Conservation (phyloP, 2,888 invertebrate species). For the Folsomia manolachei region DNA sequence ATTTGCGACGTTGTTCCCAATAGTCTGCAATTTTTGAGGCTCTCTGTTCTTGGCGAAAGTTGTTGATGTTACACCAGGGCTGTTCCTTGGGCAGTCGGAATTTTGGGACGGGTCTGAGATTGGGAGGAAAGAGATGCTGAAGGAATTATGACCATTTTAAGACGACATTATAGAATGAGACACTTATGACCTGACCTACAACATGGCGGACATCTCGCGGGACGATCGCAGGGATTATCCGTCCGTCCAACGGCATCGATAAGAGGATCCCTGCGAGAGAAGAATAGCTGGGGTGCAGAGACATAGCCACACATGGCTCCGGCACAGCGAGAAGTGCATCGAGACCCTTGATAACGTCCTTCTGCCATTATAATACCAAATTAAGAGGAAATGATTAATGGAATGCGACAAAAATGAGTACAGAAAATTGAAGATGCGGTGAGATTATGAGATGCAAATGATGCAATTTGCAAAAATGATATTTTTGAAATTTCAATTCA, state of each 20-base stretch:
- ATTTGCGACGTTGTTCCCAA: conserved; percentile 32
- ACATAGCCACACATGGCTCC: conserved; percentile 29
- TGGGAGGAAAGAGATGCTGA: no score
- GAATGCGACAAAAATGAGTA: no score
- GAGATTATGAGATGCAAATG: no score
- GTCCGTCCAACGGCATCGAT: conserved; percentile 36
- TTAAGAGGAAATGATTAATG: no score
- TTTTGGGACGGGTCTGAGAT: conserved; percentile 35
- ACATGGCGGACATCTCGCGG: conserved; percentile 35
- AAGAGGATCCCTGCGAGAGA: conserved; percentile 34
- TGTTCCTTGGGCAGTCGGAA: conserved; percentile 32
- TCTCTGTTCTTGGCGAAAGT: conserved; percentile 30
- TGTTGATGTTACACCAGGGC: conserved; percentile 35
- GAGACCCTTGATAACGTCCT: conserved; percentile 33
- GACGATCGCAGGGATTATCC: conserved; percentile 40
- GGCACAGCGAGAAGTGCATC: conserved; percentile 27
- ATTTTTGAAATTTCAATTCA: no score
- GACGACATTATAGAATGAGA: neutral
- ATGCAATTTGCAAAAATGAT: no score
- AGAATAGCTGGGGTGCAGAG: neutral
- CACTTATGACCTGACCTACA: conserved; percentile 41
- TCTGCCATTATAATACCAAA: no score
- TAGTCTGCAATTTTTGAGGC: conserved; percentile 32
- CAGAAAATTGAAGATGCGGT: no score
- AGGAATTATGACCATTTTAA: no score